Conservation (phyloP, 2,888 invertebrate genomes). For the Byasa hedistus region DNA sequence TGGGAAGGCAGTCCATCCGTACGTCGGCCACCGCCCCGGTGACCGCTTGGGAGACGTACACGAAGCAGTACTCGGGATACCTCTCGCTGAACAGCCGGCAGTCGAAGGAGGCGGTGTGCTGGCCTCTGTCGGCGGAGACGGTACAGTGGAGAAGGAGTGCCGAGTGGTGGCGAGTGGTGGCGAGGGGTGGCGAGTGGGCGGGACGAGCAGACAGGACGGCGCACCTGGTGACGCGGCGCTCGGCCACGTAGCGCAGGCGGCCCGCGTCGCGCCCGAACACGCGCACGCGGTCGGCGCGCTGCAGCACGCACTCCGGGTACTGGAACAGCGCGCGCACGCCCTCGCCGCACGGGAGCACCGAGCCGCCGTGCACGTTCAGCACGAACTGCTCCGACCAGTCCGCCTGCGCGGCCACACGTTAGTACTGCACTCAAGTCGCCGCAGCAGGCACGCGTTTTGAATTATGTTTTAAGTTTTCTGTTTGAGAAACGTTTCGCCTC, state of each 20-base stretch:
- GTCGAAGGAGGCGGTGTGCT: constrained; percentile 87
- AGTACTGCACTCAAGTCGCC: too few relatives aligned
- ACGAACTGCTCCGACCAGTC: constrained; percentile 93
- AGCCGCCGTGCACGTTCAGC: constrained; percentile 90
- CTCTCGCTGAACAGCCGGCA: constrained; percentile 91
- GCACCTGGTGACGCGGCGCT: constrained; percentile 66
- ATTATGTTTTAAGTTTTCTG: too few relatives aligned
- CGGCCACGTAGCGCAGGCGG: constrained; percentile 65
- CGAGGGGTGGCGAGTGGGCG: too few relatives aligned
- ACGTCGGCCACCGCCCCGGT: constrained; percentile 92
- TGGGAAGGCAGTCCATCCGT: constrained; percentile 90
- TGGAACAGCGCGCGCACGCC: constrained; percentile 90
- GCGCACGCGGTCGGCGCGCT: constrained; percentile 87
- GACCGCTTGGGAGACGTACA: constrained; percentile 91
- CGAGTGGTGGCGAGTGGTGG: too few relatives aligned
- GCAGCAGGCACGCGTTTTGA: too few relatives aligned
- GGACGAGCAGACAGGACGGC: too few relatives aligned
- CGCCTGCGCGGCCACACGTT: constrained; percentile 73
- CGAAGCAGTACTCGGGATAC: constrained; percentile 92
- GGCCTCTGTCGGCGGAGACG: constrained; percentile 74
- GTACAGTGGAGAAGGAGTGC: too few relatives aligned
- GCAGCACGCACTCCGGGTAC: constrained; percentile 90
- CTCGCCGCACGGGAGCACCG: constrained; percentile 90
- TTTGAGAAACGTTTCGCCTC: too few relatives aligned
- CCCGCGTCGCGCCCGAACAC: constrained; percentile 86